phyloP scores from a whole-genome alignment of 2,113 vertebrate genomes.

The Catagonus wagneri region DNA sequence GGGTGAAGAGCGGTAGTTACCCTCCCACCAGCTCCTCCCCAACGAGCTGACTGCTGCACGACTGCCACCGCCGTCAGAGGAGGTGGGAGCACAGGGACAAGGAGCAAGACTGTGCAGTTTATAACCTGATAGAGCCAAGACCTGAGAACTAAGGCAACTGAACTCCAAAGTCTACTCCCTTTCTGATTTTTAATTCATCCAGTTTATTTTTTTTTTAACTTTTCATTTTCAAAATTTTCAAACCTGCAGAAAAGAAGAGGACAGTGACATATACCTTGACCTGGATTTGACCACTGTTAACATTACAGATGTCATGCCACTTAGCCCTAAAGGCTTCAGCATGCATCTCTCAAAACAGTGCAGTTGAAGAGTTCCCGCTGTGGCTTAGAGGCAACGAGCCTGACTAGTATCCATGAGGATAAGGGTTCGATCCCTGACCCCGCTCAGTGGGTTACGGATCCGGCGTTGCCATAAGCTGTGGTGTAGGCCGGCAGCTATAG shows the following conservation, averaged over 20 bases:
- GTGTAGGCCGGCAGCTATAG: too few species aligned
- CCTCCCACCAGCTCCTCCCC: neutral
- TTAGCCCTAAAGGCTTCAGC: neutral
- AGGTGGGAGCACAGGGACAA: neutral
- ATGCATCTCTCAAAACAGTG: neutral
- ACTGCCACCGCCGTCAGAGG: fast-evolving
- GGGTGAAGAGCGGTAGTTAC: neutral
- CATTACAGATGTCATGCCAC: neutral
- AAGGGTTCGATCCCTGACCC: too few species aligned
- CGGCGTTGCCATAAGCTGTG: too few species aligned
- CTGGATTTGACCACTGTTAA: neutral
- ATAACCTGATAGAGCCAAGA: neutral
- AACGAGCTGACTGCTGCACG: fast-evolving
- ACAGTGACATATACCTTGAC: neutral
- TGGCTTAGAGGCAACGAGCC: too few species aligned
- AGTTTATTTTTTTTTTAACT: neutral
- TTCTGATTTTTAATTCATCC: neutral
- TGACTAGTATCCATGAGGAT: too few species aligned
- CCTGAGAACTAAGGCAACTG: neutral
- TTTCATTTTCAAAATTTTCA: constrained; percentile 10
- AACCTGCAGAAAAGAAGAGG: neutral
- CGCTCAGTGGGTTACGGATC: too few species aligned
- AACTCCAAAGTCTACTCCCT: neutral
- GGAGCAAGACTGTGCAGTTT: neutral
- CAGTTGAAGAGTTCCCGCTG: neutral